phyloP scores from a whole-genome alignment of 37 sponge, comb jelly and placozoan genomes.

The Aphrocallistes beatrix region DNA sequence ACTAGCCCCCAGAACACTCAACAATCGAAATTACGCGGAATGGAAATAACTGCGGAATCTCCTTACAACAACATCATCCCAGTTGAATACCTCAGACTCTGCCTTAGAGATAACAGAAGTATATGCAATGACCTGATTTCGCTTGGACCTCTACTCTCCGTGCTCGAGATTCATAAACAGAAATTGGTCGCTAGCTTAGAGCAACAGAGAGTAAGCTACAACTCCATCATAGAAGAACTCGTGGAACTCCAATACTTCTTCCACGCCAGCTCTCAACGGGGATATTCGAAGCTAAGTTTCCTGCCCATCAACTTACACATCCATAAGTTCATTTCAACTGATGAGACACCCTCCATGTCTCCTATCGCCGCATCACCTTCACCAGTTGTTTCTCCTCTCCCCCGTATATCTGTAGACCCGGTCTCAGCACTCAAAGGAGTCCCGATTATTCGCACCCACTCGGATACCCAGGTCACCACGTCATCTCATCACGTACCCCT shows the following conservation, averaged over 20 bases:
- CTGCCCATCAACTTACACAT: neutral
- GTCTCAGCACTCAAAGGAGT: neutral
- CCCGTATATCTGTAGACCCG: neutral
- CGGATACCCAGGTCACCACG: no score
- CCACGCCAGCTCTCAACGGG: neutral
- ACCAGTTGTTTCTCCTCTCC: neutral
- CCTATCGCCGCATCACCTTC: neutral
- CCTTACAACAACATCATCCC: constrained; percentile 1
- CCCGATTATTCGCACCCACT: neutral
- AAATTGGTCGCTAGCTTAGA: neutral
- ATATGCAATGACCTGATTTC: neutral
- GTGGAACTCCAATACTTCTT: neutral
- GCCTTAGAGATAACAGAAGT: neutral
- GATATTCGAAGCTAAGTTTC: neutral
- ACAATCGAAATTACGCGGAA: neutral
- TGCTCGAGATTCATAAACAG: neutral
- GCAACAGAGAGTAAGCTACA: neutral
- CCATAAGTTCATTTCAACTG: neutral
- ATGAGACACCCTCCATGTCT: neutral
- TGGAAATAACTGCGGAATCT: neutral
- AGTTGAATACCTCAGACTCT: neutral
- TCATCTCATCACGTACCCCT: neutral
- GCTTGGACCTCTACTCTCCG: neutral
- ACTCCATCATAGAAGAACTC: neutral
- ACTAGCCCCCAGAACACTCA: neutral